A percentile compares a stretch with the other conserved stretches of the same genome.
Conservation (phyloP, 1,140 invertebrate species). For the Drosophila kanapiae region DNA sequence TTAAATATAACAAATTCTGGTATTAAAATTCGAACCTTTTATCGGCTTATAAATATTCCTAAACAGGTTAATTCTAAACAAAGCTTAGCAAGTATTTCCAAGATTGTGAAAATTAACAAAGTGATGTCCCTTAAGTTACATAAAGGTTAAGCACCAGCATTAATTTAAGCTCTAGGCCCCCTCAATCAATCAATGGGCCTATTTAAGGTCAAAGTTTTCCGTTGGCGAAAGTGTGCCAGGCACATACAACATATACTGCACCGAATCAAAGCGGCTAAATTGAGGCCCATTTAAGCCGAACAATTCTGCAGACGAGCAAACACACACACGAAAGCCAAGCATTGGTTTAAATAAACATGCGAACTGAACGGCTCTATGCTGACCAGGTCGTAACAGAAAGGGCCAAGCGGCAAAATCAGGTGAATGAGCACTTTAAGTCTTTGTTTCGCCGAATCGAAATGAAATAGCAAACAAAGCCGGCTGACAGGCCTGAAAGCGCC, state of each 20-base stretch:
- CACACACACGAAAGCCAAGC: conserved; percentile 38
- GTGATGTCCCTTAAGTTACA: background rate
- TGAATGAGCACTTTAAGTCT: conserved; percentile 81
- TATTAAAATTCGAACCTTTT: too few species aligned
- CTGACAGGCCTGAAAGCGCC: conserved; percentile 44
- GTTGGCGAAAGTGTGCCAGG: conserved; percentile 32
- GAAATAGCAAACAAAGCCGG: conserved; percentile 77
- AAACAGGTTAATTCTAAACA: background rate
- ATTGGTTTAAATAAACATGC: conserved; percentile 77
- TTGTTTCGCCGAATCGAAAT: conserved; percentile 81
- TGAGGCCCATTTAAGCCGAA: conserved; percentile 71
- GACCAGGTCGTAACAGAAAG: conserved; percentile 13
- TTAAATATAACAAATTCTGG: too few species aligned
- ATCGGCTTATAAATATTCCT: background rate
- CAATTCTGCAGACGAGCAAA: conserved; percentile 44
- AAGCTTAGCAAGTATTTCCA: too few species aligned
- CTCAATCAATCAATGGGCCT: conserved; percentile 35
- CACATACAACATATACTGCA: conserved; percentile 15
- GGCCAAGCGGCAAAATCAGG: conserved; percentile 69
- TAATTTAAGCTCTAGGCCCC: background rate
- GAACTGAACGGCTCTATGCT: conserved; percentile 17
- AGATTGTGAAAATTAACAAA: too few species aligned
- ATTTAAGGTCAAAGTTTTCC: conserved; percentile 29
- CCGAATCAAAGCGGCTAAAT: conserved; percentile 52
- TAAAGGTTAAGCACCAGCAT: background rate